Conservation (phyloP, 1,140 invertebrate species). For the Mya arenaria region DNA sequence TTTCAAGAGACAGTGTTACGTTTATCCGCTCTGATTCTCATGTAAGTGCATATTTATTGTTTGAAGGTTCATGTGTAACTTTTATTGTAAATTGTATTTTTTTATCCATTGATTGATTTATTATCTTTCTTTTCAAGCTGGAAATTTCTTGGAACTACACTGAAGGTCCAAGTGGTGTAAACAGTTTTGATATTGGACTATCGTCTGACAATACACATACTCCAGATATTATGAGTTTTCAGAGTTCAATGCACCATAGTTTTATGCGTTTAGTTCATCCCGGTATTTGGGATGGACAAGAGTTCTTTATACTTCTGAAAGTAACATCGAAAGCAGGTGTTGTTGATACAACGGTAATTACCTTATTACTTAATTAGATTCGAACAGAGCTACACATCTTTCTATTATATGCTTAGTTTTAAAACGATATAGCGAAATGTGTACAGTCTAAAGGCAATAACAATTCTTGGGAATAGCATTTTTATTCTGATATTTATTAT, state of each 20-base stretch:
- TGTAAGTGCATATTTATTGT: not conserved
- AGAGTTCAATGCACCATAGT: constrained; percentile 39
- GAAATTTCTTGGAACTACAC: constrained; percentile 57
- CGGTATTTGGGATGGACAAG: constrained; percentile 37
- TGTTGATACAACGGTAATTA: constrained; percentile 42
- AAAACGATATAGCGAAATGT: too few relatives aligned
- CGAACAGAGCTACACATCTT: too few relatives aligned
- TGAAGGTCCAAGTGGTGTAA: constrained; percentile 33
- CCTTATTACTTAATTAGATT: too few relatives aligned
- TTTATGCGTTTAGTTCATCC: constrained; percentile 41
- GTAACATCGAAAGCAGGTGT: constrained; percentile 45
- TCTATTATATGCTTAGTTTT: too few relatives aligned
- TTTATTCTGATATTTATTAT: too few relatives aligned
- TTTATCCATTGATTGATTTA: not conserved
- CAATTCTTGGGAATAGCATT: too few relatives aligned
- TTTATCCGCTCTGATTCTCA: not conserved
- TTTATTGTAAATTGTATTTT: not conserved
- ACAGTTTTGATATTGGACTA: constrained; percentile 53
- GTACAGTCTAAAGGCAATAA: too few relatives aligned
- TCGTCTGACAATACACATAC: not conserved
- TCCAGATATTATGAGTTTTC: constrained; percentile 35
- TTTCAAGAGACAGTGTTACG: too few relatives aligned
- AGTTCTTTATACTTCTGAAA: constrained; percentile 56
- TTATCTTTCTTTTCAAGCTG: constrained; percentile 40
- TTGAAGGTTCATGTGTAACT: not conserved